A percentile compares a stretch with the other conserved stretches of the same genome.
Evolutionary conservation across 2,888 invertebrate species (phyloP).

Genomic region (Epirrita christyi): DNA sequence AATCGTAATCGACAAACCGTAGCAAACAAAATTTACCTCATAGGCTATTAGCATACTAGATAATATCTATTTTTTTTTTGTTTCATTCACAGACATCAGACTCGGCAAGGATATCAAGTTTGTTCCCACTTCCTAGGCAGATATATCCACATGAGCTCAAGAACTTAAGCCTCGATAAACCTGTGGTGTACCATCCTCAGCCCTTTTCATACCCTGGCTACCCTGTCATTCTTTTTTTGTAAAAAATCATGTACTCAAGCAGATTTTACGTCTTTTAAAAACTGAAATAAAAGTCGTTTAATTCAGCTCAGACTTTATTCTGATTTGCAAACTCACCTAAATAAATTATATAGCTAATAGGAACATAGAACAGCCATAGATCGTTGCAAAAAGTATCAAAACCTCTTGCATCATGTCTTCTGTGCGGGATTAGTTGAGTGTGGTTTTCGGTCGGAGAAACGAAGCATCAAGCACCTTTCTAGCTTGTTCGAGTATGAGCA

Average conservation of each 20-base stretch:
- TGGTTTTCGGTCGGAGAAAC: conserved; percentile 65
- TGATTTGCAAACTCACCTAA: conserved; percentile 45
- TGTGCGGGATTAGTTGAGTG: conserved; percentile 25
- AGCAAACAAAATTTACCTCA: no score
- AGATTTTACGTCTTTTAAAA: neutral
- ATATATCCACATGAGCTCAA: conserved; percentile 65
- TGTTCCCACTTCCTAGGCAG: conserved; percentile 55
- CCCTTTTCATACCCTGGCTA: conserved; percentile 74
- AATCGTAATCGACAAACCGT: no score
- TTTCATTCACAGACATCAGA: conserved; percentile 20
- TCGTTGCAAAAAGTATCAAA: neutral
- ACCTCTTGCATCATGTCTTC: conserved; percentile 19
- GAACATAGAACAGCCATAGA: conserved; percentile 9
- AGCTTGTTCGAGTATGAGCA: conserved; percentile 79
- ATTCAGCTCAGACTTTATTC: conserved; percentile 55
- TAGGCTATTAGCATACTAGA: no score
- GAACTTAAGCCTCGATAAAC: conserved; percentile 51
- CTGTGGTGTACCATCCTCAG: conserved; percentile 67
- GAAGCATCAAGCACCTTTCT: conserved; percentile 74
- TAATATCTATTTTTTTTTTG: neutral
- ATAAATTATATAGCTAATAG: no score
- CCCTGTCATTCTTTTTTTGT: conserved; percentile 68
- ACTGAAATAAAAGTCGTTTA: conserved; percentile 7
- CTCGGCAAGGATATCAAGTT: conserved; percentile 17
- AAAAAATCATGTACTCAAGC: neutral